Conservation (phyloP, 2,113 vertebrate genomes). For the Callionymus lyra region DNA sequence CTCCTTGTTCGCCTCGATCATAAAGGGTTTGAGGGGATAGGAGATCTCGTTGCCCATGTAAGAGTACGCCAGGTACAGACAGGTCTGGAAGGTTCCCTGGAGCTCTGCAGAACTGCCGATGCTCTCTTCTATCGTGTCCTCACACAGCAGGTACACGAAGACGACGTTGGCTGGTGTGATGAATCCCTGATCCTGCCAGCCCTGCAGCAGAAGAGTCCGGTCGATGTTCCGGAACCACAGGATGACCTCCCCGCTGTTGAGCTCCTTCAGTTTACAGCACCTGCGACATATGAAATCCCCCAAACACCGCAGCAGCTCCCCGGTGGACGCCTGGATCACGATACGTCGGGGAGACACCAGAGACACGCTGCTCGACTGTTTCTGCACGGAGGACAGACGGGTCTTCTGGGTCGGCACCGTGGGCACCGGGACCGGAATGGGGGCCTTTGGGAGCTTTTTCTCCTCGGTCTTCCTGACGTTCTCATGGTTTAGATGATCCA, state of each 20-base stretch:
- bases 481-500: conserved; percentile 62
- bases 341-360: conserved; percentile 77
- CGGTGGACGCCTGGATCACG: conserved; percentile 90
- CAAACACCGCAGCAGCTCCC: conserved; percentile 89
- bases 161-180: conserved; percentile 94
- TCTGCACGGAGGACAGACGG: conserved; percentile 52
- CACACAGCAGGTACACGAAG: conserved; percentile 92
- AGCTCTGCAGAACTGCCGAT: conserved; percentile 76
- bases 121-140: conserved; percentile 78
- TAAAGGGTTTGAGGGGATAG: conserved; percentile 95
- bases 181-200: conserved; percentile 97
- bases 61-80: conserved; percentile 94
- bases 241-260: conserved; percentile 82
- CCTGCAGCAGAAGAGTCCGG: conserved; percentile 88
- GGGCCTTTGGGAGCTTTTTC: conserved; percentile 62
- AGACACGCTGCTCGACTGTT: conserved; percentile 60
- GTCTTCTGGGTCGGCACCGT: conserved; percentile 52
- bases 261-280: conserved; percentile 83
- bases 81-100: conserved; percentile 89
- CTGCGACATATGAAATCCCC: conserved; percentile 91
- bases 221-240: conserved; percentile 97
- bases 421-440: conserved; percentile 72
- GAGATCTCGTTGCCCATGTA: conserved; percentile 99
- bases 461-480: conserved; percentile 55
- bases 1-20: conserved; percentile 86